Percentiles rank a stretch among this genome's conserved stretches.
These are phyloP conservation scores for Microcebus lehilahytsara DNA, from an alignment of 2,113 vertebrate genomes.

Conservation along the genomic window DNA sequence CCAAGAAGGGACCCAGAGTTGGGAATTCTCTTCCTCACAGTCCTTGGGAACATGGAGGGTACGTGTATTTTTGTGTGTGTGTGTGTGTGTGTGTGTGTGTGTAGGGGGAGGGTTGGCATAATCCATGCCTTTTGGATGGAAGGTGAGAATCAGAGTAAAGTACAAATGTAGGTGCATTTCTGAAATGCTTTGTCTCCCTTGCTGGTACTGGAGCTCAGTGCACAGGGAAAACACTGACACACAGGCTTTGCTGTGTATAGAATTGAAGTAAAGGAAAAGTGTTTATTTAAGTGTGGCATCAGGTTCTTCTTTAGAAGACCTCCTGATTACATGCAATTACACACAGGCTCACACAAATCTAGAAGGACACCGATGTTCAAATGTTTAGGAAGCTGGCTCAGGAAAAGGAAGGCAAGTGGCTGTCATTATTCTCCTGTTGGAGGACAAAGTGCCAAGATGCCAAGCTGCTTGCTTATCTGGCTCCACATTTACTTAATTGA, in stretches of 20 bases:
- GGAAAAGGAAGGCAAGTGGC: not conserved
- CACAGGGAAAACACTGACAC: not conserved
- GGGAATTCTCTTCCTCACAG: not conserved
- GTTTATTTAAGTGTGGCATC: not conserved
- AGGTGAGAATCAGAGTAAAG: not conserved
- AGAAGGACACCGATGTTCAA: not conserved
- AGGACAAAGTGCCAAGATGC: not conserved
- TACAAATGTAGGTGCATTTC: not conserved
- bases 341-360: not conserved
- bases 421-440: not conserved
- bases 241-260: not conserved
- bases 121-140: not conserved
- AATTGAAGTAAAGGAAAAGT: not conserved
- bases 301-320: not conserved
- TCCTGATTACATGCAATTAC: not conserved
- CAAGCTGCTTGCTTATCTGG: not conserved
- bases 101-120: not conserved
- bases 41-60: not conserved
- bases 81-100: not conserved
- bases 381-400: not conserved
- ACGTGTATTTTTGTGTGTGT: too few species aligned
- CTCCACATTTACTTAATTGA: not conserved
- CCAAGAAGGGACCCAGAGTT: not conserved
- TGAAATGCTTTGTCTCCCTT: not conserved
- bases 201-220: not conserved